These are phyloP conservation scores for Octonoba sinensis DNA, from an alignment of 2,888 invertebrate genomes.

Conservation along the genomic window DNA sequence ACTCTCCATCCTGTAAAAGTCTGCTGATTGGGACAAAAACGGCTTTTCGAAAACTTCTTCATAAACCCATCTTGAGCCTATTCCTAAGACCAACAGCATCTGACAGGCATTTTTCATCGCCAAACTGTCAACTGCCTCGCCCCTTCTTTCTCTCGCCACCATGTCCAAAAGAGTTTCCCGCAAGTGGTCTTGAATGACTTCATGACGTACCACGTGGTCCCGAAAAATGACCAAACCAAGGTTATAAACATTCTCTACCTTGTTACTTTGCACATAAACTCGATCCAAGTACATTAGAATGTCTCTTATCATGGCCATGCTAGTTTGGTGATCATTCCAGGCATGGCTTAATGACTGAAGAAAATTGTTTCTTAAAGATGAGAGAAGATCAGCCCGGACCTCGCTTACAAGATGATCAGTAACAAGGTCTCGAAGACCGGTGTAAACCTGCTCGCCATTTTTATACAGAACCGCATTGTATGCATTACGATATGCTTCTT, in stretches of 20 bases:
- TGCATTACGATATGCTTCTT: conserved; percentile 98
- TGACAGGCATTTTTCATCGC: conserved; percentile 98
- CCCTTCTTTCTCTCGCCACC: conserved; percentile 95
- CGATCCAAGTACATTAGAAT: conserved; percentile 99
- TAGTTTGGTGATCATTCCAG: conserved; percentile 99
- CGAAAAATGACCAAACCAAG: conserved; percentile 97
- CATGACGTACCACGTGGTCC: conserved; percentile 97
- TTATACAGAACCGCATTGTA: conserved; percentile 99
- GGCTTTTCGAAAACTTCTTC: conserved; percentile 99
- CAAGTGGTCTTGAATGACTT: conserved; percentile 93
- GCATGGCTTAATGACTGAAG: conserved; percentile 95
- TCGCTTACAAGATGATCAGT: conserved; percentile 95
- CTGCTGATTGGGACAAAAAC: conserved; percentile 95
- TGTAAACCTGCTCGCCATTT: conserved; percentile 97
- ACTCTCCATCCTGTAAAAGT: conserved; percentile 96
- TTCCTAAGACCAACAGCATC: conserved; percentile 98
- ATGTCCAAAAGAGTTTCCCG: conserved; percentile 92
- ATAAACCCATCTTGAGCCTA: conserved; percentile 90
- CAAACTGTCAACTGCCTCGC: conserved; percentile 92
- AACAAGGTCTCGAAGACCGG: conserved; percentile 96
- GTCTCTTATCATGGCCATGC: conserved; percentile 99
- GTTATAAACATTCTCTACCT: conserved; percentile 99
- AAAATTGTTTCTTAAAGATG: conserved; percentile 95
- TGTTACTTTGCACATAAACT: conserved; percentile 98
- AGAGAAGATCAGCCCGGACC: conserved; percentile 93